A percentile compares a stretch with the other conserved stretches of the same genome.
Evolutionary conservation across 2,888 invertebrate genomes (phyloP).

Genomic region (Microplitis manilae): DNA sequence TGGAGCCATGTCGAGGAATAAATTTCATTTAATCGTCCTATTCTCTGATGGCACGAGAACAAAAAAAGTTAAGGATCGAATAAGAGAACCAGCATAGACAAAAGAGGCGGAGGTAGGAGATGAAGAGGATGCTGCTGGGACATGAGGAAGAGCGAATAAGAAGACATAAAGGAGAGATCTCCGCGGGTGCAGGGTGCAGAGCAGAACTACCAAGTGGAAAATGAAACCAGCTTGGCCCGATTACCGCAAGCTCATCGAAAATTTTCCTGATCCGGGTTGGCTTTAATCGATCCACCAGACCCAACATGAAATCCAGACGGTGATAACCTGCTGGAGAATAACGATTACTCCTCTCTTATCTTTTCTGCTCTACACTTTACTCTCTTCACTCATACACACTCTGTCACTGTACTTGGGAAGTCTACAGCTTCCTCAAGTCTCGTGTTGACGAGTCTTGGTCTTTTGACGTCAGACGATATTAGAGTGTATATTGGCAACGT

Average conservation of each 20-base stretch:
- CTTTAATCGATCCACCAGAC: slow-evolving; percentile 30
- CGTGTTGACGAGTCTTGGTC: too few relatives aligned
- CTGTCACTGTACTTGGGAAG: neutral
- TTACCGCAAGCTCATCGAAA: slow-evolving; percentile 38
- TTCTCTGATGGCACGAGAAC: neutral
- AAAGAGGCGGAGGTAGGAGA: neutral
- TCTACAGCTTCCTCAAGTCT: too few relatives aligned
- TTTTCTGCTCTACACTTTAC: slow-evolving; percentile 14
- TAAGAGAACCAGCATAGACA: neutral
- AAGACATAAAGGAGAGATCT: neutral
- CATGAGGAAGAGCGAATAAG: slow-evolving; percentile 8
- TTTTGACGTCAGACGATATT: neutral
- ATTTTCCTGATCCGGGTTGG: slow-evolving; percentile 29
- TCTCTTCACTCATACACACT: neutral
- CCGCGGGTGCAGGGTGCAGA: neutral
- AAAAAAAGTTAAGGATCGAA: neutral
- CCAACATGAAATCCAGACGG: neutral
- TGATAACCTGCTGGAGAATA: neutral
- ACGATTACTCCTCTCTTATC: slow-evolving; percentile 3
- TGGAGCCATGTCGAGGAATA: slow-evolving; percentile 56
- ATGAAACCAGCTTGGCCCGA: slow-evolving; percentile 22
- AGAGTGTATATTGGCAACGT: neutral
- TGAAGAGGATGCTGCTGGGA: neutral
- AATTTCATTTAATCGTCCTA: slow-evolving; percentile 51
- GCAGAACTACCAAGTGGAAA: neutral